Base-by-base conservation (phyloP, 2,113 vertebrate species). In the Pterocles burchelli region DNA sequence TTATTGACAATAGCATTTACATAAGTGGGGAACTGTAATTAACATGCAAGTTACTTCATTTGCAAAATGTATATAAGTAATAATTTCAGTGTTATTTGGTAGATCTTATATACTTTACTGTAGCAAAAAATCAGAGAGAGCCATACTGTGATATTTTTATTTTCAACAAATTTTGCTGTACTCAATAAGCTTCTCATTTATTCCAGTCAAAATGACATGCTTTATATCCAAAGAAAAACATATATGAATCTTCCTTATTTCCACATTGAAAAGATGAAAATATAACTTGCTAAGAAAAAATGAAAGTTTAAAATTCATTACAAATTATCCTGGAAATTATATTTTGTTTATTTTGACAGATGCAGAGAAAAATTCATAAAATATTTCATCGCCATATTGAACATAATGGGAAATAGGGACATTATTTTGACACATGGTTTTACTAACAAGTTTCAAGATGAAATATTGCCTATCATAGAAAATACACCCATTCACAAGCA, bases 371-470 rank as follows among this genome's bases (percentile, higher is more conserved):
- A 90, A 92, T 34, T 86, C 6, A 12, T 85, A 72, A 95, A 93
- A 92, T 92, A 96, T 93, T 92, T 93, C 73, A 78, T 86, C 41
- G 90, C 61, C 41, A 33, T 61, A 81, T 78, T 65, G 83, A 89
- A 83, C n/a, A 34, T 93, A 96, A 93, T 89, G 61, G 80, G 41
- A 43, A 93, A 90, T 72, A 90, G 11, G 70, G 43, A 66, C 43
- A 89, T 97, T 96, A 92, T 95, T 90, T 94, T 96, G 92, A 95
- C 89, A 65, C 61, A 95, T 62, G 62, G 45, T 49, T 94, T 95
- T 92, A 17, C 73, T 93, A 96, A 92, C 57, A 94, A 89, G 72
- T 95, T 95, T 75, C 85, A 93, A 87, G 85, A 94, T 93, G 65
- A 96, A 96, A 92, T 96, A 96, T 90, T 84, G 61, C 65, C 61